These are phyloP conservation scores for Ceuthmochares aereus DNA, from an alignment of 2,113 vertebrate genomes.

Conservation along the genomic window DNA sequence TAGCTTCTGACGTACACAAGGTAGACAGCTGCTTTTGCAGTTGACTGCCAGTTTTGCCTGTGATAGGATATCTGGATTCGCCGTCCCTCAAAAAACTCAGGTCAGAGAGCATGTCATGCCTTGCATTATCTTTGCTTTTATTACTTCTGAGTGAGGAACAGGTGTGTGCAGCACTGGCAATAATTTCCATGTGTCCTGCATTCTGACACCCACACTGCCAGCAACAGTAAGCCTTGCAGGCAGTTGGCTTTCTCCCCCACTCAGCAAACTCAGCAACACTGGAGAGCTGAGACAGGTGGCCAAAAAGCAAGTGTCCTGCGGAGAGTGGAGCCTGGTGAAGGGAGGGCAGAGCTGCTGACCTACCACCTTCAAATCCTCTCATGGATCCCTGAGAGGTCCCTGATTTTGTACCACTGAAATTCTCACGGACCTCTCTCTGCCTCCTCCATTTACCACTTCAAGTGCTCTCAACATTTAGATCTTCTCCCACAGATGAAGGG, in stretches of 20 bases:
- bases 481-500: background rate
- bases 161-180: background rate
- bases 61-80: background rate
- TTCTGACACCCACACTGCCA: background rate
- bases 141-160: background rate
- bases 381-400: rapidly evolving
- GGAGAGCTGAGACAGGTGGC: background rate
- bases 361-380: background rate
- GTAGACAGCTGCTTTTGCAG: background rate
- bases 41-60: background rate
- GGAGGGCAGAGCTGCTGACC: background rate
- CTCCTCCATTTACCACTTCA: background rate
- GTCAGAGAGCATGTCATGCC: background rate
- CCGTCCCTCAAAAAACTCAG: rapidly evolving
- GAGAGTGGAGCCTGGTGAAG: background rate
- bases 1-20: background rate
- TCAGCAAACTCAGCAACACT: background rate
- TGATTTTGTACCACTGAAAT: background rate
- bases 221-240: background rate
- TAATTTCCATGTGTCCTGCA: background rate
- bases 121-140: background rate
- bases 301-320: background rate
- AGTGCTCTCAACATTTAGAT: background rate
- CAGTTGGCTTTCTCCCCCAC: background rate
- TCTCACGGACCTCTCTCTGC: background rate